A percentile compares a stretch with the other conserved stretches of the same genome.
Evolutionary conservation across 2,888 invertebrate species (phyloP).

Genomic region (Oxyteleia sp.): DNA sequence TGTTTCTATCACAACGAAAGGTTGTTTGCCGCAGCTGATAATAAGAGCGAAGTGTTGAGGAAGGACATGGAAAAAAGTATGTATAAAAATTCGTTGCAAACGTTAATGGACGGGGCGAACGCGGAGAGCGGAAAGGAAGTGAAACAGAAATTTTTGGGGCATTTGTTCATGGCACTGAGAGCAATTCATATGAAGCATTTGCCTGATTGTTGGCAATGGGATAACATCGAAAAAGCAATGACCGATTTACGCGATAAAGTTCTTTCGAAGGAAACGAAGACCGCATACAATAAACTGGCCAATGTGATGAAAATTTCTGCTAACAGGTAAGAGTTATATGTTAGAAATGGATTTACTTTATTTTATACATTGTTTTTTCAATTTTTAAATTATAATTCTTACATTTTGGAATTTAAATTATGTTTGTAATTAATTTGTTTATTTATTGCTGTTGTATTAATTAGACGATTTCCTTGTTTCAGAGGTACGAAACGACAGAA

Average conservation of each 20-base stretch:
- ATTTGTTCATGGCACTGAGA: constrained; percentile 89
- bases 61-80: constrained; percentile 86
- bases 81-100: constrained; percentile 14
- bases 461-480: too few species aligned
- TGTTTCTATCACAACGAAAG: constrained; percentile 90
- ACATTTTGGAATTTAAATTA: background rate
- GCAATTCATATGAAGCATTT: constrained; percentile 83
- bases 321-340: constrained; percentile 19
- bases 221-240: constrained; percentile 84
- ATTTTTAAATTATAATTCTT: background rate
- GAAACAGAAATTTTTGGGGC: constrained; percentile 89
- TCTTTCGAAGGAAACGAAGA: constrained; percentile 87
- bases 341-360: too few species aligned
- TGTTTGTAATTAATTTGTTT: background rate
- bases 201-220: constrained; percentile 86
- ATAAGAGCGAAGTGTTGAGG: constrained; percentile 84
- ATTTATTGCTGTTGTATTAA: too few species aligned
- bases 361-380: background rate
- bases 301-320: constrained; percentile 84
- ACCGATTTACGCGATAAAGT: constrained; percentile 85
- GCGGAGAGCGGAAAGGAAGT: constrained; percentile 80
- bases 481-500: constrained; percentile 24
- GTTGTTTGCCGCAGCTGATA: constrained; percentile 87
- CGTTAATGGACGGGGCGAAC: constrained; percentile 24
- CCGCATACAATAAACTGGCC: constrained; percentile 88